Base-by-base conservation (phyloP, 1,140 invertebrate species). In the Heliconius melpomene region DNA sequence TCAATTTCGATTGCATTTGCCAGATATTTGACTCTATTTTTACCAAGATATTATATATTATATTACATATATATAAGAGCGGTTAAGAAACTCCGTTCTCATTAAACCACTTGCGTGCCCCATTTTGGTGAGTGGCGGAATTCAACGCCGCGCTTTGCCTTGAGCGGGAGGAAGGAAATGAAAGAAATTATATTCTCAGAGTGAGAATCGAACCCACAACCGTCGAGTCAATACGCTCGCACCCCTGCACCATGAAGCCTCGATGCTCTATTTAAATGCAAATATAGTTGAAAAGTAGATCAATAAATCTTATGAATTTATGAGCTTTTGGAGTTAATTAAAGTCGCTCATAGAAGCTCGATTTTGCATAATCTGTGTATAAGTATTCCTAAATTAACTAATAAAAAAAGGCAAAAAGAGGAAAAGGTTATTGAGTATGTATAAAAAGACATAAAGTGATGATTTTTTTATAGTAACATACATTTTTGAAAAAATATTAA, bases 281-380 rank as follows among this genome's bases (percentile, higher is more conserved):
- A 9, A 60, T 60, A 23, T n/a, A 60, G n/a, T 3, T n/a, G 23
- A 26, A 23, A 60, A 60, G 7, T 60, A n/a, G n/a, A 23, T n/a
- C 54, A n/a, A 60, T 60, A 60, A 60, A 54, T 54, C n/a, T 60
- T 3, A 23, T 23, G 26, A 60, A 60, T 60, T 60, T 23, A 60
- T 60, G 54, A 60, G 7, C 0, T 60, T 60, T n/a, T 23, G 9
- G 20, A n/a, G 54, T 23, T 23, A n/a, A 60, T 60, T 60, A 60
- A 60, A 60, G n/a, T 23, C 8, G 54, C n/a, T 23, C 26, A 60
- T 60, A 23, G 54, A 26, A 60, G 20, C 20, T 23, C 20, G n/a
- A 60, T 60, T 60, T 60, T 60, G n/a, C 54, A 60, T 60, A 60
- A 60, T 23, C n/a, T 60, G 54, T 60, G n/a, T 52, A 20, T 52